Conservation (phyloP, 2,797 vertebrate species). For the Aphelocoma californica region DNA sequence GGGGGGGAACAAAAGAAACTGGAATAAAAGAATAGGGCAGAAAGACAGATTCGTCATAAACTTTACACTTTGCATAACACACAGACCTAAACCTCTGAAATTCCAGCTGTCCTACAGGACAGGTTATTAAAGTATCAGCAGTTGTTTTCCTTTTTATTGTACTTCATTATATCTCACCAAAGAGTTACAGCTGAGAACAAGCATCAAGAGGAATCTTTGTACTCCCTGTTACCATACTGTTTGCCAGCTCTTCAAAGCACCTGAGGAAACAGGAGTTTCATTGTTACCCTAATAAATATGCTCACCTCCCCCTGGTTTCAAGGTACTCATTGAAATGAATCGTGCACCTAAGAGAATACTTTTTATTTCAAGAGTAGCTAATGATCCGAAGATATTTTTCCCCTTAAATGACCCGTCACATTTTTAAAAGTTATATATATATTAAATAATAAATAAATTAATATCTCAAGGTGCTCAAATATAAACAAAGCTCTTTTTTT, state of each 20-base stretch:
- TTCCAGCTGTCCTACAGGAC: background rate
- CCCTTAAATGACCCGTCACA: background rate
- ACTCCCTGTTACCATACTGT: background rate
- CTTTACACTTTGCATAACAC: background rate
- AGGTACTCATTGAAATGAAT: background rate
- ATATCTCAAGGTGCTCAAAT: background rate
- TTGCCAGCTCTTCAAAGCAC: conserved; percentile 17
- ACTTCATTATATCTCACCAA: background rate
- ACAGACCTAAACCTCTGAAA: background rate
- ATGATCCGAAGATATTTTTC: background rate
- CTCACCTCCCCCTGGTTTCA: background rate
- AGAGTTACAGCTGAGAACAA: background rate
- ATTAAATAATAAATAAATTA: background rate
- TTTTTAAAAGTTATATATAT: background rate
- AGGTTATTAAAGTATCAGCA: conserved; percentile 26
- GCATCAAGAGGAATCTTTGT: background rate
- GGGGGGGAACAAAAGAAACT: background rate
- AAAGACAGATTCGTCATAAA: background rate
- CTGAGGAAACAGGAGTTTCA: background rate
- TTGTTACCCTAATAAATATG: background rate
- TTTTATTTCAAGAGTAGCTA: background rate
- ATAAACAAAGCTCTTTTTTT: background rate
- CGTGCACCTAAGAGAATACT: background rate
- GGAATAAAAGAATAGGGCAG: background rate
- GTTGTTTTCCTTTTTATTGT: background rate